Evolutionary conservation across 1,140 invertebrate species (phyloP), one percentile per base, ranked within the genome.

Genomic region (Oncopodura yosiiana): DNA sequence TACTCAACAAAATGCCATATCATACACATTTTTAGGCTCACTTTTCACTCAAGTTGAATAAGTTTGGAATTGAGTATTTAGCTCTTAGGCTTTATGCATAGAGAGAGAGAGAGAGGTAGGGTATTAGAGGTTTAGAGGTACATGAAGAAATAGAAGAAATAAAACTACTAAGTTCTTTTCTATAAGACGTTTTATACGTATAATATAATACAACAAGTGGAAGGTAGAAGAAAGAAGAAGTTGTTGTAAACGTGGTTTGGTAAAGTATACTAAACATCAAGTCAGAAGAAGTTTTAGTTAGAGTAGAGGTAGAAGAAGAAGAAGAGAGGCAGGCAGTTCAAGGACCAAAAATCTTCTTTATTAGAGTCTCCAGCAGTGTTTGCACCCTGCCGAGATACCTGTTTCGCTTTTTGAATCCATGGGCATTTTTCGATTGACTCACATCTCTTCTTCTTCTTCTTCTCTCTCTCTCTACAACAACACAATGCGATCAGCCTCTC

Each of bases 381-480:
- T 57, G 45, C 51, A 57, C 54, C 60, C 53, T 53, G 54, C 50
- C 54, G 54, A 57, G 60, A 53, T 57, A 30, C 60, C 55, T 57
- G 54, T 56, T 57, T 56, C 60, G 51, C 48, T 53, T 29, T 37
- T n/a, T 34, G 21, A 41, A n/a, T n/a, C n/a, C 38, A 41, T 12
- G 12, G 9, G 12, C 38, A 12, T 41, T 16, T 9, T 18, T 41
- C 38, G 16, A 16, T 8, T 16, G 6, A 9, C 9, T 8, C 12
- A 12, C 41, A 8, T 51, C 49, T 51, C 16, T 11, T 12, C 42
- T 6, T 44, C 24, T 19, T 26, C 23, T 9, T 44, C 42, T 26
- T 18, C 42, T 44, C 18, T 44, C 24, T 30, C 37, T 42, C 49
- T n/a, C n/a, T 42, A 30, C 39, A 8, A 42, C 30, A 51, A 49